phyloP scores from a whole-genome alignment of 2,888 invertebrate species.

The Metacarcinus magister region DNA sequence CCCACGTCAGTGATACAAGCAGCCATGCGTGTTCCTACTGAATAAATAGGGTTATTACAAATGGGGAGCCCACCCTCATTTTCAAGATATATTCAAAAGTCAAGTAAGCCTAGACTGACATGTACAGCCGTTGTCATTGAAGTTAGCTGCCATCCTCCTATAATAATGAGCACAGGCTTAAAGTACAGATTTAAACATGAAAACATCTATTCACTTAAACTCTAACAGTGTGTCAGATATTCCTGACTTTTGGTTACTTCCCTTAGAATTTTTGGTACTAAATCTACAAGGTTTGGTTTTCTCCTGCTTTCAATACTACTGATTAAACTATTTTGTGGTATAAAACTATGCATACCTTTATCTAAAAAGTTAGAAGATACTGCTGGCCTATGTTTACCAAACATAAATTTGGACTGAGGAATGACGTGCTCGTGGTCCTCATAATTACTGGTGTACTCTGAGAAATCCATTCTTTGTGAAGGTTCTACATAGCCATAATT shows the following conservation, averaged over 20 bases:
- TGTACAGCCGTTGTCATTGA: too few species aligned
- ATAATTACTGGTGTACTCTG: neutral
- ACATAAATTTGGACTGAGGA: neutral
- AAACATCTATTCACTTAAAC: neutral
- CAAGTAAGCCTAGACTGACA: too few species aligned
- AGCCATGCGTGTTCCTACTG: neutral
- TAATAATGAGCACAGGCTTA: too few species aligned
- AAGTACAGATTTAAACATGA: neutral
- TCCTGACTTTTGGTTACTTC: too few species aligned
- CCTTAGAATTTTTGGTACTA: neutral
- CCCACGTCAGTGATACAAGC: neutral
- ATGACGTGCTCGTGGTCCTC: neutral
- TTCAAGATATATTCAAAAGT: too few species aligned
- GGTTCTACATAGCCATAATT: conserved; percentile 33
- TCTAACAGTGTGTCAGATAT: too few species aligned
- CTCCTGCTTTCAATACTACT: neutral
- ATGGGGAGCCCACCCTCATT: too few species aligned
- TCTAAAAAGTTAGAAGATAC: neutral
- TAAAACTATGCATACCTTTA: neutral
- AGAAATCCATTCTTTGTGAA: neutral
- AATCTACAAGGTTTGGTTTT: neutral
- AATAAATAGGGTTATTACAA: too few species aligned
- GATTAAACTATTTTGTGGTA: neutral
- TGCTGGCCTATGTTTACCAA: neutral
- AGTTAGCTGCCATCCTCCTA: too few species aligned